These are phyloP conservation scores for Rhineura floridana DNA, from an alignment of 2,113 vertebrate genomes.

Conservation along the genomic window DNA sequence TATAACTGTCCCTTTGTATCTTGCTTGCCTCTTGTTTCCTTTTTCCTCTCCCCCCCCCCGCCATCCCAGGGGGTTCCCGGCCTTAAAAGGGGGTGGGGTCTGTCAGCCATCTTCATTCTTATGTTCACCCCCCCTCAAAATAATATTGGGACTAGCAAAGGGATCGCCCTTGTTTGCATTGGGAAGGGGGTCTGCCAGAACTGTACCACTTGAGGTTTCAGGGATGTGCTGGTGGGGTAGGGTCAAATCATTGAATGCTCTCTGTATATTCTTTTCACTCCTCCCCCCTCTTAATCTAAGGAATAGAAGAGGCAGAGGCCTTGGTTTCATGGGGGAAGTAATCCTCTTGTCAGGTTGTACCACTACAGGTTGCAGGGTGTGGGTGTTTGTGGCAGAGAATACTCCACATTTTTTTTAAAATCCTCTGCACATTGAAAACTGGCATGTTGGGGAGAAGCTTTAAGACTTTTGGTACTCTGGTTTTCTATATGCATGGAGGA, in stretches of 20 bases:
- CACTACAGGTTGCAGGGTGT: not conserved
- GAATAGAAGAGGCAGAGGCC: not conserved
- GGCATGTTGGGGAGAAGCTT: too few relatives aligned
- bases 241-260: not conserved
- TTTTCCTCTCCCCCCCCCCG: too few relatives aligned
- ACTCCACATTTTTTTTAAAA: not conserved
- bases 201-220: not conserved
- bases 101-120: not conserved
- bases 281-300: not conserved
- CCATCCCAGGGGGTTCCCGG: too few relatives aligned
- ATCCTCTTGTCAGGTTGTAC: not conserved
- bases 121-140: not conserved
- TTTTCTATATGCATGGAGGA: too few relatives aligned
- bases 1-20: not conserved
- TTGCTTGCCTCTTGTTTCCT: not conserved
- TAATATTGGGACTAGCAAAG: not conserved
- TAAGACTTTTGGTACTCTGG: too few relatives aligned
- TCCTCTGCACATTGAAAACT: not conserved
- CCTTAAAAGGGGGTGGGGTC: not conserved
- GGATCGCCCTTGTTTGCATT: too few relatives aligned
- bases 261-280: not conserved
- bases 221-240: not conserved
- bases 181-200: not conserved
- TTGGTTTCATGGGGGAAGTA: not conserved
- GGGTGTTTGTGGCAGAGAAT: not conserved